Percentiles rank a stretch among this genome's conserved stretches.
Conservation (phyloP, 2,888 invertebrate species). For the Hedya salicella region DNA sequence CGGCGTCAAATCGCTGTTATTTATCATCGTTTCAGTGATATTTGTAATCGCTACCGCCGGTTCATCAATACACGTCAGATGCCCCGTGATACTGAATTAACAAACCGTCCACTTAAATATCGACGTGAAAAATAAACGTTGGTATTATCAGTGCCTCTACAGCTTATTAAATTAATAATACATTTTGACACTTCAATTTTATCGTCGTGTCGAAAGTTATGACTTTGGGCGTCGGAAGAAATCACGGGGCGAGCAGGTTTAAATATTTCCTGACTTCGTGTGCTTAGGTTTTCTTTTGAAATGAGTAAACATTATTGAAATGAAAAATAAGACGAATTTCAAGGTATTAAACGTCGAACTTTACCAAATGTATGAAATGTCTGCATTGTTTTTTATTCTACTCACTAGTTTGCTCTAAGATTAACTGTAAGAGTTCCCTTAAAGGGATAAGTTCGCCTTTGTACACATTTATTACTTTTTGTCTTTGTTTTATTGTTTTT, state of each 20-base stretch:
- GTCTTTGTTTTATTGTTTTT: too few species aligned
- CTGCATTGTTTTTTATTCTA: too few species aligned
- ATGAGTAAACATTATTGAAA: too few species aligned
- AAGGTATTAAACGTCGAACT: too few species aligned
- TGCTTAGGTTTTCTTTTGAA: too few species aligned
- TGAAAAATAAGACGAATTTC: too few species aligned
- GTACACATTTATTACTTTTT: too few species aligned
- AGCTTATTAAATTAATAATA: neutral
- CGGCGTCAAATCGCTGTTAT: conserved; percentile 23
- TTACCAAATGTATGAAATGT: too few species aligned
- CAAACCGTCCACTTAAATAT: conserved; percentile 18
- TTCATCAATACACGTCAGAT: conserved; percentile 35
- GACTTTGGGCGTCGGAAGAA: neutral
- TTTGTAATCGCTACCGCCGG: conserved; percentile 23
- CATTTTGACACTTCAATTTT: neutral
- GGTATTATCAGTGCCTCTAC: neutral
- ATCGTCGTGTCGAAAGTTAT: neutral
- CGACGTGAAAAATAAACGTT: neutral
- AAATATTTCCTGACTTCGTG: neutral
- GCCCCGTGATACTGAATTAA: conserved; percentile 26
- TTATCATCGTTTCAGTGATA: conserved; percentile 30
- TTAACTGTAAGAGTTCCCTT: too few species aligned
- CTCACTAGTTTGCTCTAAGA: too few species aligned
- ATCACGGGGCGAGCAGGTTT: neutral
- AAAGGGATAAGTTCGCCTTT: too few species aligned